A percentile compares a stretch with the other conserved stretches of the same genome.
Conservation (phyloP, 2,888 invertebrate species). For the Parapristionchus giblindavisi region DNA sequence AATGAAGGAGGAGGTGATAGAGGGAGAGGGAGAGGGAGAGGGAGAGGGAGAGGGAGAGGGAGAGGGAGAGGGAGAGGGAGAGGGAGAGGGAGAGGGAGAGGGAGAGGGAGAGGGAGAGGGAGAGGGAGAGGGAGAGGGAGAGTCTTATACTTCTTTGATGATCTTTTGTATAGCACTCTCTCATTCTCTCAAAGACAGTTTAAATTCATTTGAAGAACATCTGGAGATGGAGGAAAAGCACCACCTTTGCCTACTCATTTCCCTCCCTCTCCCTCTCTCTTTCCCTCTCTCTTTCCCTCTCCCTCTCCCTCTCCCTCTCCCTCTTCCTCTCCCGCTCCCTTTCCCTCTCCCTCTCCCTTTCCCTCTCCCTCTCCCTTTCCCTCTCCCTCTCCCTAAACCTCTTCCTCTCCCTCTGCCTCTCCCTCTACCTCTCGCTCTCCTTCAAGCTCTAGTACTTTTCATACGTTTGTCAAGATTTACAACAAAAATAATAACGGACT, state of each 20-base stretch:
- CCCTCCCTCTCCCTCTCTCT: neutral
- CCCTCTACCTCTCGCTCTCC: neutral
- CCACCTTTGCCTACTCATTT: neutral
- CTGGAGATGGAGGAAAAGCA: constrained; percentile 15
- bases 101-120: neutral
- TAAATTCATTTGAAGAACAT: constrained; percentile 29
- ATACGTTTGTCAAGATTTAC: too few relatives aligned
- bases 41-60: constrained; percentile 10
- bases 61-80: too few relatives aligned
- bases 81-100: constrained; percentile 1
- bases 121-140: constrained; percentile 9
- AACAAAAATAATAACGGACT: too few relatives aligned
- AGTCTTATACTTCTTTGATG: too few relatives aligned
- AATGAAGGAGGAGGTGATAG: too few relatives aligned
- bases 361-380: neutral
- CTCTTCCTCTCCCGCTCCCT: constrained; percentile 4
- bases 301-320: constrained; percentile 31
- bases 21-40: neutral
- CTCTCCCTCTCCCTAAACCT: constrained; percentile 3
- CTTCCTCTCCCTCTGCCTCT: neutral
- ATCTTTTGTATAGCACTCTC: too few relatives aligned
- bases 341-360: constrained; percentile 4
- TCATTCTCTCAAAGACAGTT: neutral
- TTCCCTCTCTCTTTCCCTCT: constrained; percentile 21
- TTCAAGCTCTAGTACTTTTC: too few relatives aligned